Conservation (phyloP, 2,888 invertebrate genomes). For the Amphiduros pacificus region DNA sequence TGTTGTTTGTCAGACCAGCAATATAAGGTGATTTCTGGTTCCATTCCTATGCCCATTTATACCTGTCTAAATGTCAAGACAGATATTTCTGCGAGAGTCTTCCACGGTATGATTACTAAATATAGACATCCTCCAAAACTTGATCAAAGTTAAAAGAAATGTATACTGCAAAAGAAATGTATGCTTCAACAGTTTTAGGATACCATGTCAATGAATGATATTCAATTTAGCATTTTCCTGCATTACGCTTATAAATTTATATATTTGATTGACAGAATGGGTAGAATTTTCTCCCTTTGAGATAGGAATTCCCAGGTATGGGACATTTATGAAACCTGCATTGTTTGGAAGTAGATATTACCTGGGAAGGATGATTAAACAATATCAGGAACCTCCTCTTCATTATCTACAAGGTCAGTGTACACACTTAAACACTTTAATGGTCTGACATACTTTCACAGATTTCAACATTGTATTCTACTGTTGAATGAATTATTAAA, state of each 20-base stretch:
- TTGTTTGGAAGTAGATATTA: conserved; percentile 60
- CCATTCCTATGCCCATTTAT: conserved; percentile 59
- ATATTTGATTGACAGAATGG: conserved; percentile 62
- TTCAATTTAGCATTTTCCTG: no score
- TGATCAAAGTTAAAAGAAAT: no score
- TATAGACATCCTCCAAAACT: no score
- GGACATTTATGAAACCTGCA: conserved; percentile 59
- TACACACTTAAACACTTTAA: no score
- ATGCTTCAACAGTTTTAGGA: no score
- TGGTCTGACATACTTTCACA: no score
- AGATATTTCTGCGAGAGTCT: conserved; percentile 60
- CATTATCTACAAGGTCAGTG: conserved; percentile 62
- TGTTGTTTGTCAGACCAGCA: conserved; percentile 55
- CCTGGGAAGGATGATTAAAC: conserved; percentile 54
- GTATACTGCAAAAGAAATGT: no score
- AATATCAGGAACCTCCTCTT: conserved; percentile 59
- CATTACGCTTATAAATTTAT: no score
- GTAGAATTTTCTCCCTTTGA: conserved; percentile 62
- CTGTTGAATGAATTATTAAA: no score
- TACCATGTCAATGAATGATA: no score
- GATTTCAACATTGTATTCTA: no score
- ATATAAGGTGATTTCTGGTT: conserved; percentile 51
- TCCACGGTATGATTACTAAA: no score
- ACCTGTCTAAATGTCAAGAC: conserved; percentile 62
- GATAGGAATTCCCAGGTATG: conserved; percentile 62